Percentiles rank a stretch among this genome's conserved stretches.
phyloP scores from a whole-genome alignment of 1,140 invertebrate genomes.

The Eupeodes corollae region DNA sequence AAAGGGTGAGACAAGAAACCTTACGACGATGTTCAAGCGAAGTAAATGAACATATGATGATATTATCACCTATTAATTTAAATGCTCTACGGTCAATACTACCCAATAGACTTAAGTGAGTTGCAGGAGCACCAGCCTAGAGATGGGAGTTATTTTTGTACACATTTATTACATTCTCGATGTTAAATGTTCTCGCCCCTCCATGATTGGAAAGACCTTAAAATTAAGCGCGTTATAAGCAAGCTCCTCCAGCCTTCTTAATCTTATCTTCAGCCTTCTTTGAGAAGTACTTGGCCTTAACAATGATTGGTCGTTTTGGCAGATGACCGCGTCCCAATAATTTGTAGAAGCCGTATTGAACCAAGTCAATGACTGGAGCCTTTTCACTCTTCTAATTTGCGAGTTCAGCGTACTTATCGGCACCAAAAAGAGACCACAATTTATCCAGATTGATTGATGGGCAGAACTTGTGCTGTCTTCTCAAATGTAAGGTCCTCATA shows the following conservation, averaged over 20 bases:
- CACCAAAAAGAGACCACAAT: constrained; percentile 91
- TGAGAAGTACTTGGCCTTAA: constrained; percentile 99
- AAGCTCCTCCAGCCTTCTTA: constrained; percentile 91
- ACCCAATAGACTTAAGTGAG: too few species aligned
- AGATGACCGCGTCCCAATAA: constrained; percentile 93
- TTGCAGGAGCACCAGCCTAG: too few species aligned
- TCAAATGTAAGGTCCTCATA: constrained; percentile 96
- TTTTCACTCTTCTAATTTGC: constrained; percentile 69
- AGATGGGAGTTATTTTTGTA: too few species aligned
- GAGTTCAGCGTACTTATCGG: constrained; percentile 78
- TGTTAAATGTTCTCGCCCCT: too few species aligned
- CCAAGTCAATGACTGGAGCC: constrained; percentile 95
- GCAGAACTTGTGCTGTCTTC: constrained; percentile 81
- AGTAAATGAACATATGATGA: too few species aligned
- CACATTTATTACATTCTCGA: too few species aligned
- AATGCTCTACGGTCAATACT: too few species aligned
- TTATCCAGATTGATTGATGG: constrained; percentile 93
- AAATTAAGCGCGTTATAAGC: constrained; percentile 88
- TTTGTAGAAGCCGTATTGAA: constrained; percentile 94
- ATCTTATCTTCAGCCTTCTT: constrained; percentile 95
- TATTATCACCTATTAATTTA: too few species aligned
- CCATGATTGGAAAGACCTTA: constrained; percentile 11
- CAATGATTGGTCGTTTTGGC: constrained; percentile 95
- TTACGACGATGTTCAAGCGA: too few species aligned
- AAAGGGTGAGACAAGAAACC: too few species aligned